These are phyloP conservation scores for Brotula barbata DNA, from an alignment of 2,797 vertebrate genomes.

Conservation along the genomic window DNA sequence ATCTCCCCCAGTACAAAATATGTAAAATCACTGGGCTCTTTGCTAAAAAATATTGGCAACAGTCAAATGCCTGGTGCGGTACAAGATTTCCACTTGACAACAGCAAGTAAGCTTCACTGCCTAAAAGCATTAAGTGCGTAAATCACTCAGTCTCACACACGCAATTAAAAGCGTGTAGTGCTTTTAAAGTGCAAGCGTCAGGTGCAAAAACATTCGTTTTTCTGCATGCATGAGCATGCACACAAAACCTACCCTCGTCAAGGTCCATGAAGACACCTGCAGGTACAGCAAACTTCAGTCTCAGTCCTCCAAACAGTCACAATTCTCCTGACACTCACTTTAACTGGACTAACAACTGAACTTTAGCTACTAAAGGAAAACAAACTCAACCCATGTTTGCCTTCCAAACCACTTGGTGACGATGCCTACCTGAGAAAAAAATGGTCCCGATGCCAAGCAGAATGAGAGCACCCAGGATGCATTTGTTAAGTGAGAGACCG, in stretches of 20 bases:
- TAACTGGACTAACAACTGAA: neutral
- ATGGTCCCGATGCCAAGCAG: conserved; percentile 80
- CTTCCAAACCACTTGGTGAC: neutral
- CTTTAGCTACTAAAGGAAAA: neutral
- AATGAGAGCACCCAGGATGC: conserved; percentile 80
- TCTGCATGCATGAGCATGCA: conserved; percentile 40
- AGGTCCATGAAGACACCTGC: conserved; percentile 83
- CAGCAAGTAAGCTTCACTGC: conserved; percentile 1
- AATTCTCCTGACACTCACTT: conserved; percentile 1
- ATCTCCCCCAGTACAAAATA: too few relatives aligned
- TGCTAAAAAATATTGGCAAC: neutral
- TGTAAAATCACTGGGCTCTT: neutral
- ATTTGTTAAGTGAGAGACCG: conserved; percentile 81
- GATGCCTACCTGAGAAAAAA: conserved; percentile 78
- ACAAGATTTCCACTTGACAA: conserved; percentile 18
- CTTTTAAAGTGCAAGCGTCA: conserved; percentile 1
- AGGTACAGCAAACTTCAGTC: conserved; percentile 75
- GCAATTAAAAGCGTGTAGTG: conserved; percentile 16
- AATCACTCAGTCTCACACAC: neutral
- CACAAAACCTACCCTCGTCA: conserved; percentile 75
- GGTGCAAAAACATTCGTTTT: conserved; percentile 1
- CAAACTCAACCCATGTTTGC: neutral
- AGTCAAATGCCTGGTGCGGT: neutral
- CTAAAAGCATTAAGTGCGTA: neutral
- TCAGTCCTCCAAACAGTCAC: conserved; percentile 35